phyloP scores from a whole-genome alignment of 2,113 vertebrate species.

The Lepisosteus osseus region DNA sequence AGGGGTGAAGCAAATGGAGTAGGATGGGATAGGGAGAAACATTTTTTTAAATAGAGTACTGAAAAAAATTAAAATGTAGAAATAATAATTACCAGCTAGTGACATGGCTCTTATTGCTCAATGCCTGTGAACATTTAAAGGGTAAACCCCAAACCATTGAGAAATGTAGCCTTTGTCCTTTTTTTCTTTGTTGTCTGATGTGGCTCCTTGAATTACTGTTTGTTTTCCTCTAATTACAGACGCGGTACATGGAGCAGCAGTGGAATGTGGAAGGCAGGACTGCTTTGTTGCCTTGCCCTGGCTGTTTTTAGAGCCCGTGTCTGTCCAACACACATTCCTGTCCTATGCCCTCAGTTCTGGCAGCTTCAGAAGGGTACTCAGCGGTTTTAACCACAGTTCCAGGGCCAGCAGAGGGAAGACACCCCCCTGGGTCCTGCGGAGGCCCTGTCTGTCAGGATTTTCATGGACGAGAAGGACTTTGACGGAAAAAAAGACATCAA shows the following conservation, averaged over 20 bases:
- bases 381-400: conserved; percentile 1
- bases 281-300: neutral
- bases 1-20: too few species aligned
- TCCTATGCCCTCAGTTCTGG: neutral
- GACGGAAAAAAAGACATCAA: too few species aligned
- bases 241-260: conserved; percentile 3
- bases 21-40: too few species aligned
- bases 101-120: conserved; percentile 22
- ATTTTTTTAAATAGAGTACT: too few species aligned
- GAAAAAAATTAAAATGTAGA: neutral
- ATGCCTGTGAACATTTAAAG: conserved; percentile 24
- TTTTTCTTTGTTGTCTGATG: conserved; percentile 35
- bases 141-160: conserved; percentile 24
- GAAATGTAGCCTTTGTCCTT: conserved; percentile 36
- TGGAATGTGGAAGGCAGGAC: neutral
- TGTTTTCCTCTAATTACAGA: conserved; percentile 42
- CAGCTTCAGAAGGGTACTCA: neutral
- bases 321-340: conserved; percentile 32
- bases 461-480: neutral
- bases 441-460: neutral
- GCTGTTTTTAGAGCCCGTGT: conserved; percentile 2
- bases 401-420: neutral
- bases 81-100: neutral
- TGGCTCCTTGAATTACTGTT: conserved; percentile 39
- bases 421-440: neutral